These are phyloP conservation scores for Sebastes hubbsi DNA, from an alignment of 2,797 vertebrate genomes.

Conservation along the genomic window DNA sequence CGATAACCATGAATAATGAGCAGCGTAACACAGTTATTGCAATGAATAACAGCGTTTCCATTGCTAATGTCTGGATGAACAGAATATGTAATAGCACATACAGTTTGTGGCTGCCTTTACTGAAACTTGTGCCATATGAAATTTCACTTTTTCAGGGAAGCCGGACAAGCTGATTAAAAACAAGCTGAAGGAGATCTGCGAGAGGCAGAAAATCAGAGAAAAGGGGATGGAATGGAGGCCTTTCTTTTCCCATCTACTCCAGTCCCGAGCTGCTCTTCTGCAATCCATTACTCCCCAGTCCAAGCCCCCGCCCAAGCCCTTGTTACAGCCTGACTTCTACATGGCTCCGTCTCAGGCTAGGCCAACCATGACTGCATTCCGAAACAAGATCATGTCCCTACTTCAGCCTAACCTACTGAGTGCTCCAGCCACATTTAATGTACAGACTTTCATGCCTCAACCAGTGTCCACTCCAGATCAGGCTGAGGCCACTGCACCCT, in stretches of 20 bases:
- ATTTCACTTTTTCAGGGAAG: constrained; percentile 53
- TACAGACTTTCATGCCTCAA: neutral
- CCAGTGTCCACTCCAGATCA: neutral
- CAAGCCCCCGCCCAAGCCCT: fast-evolving
- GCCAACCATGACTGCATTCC: neutral
- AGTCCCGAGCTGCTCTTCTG: constrained; percentile 42
- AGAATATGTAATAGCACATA: neutral
- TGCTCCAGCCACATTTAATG: neutral
- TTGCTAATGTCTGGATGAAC: neutral
- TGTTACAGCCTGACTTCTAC: fast-evolving
- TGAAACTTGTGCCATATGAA: neutral
- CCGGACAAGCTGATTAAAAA: constrained; percentile 26
- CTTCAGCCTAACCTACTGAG: neutral
- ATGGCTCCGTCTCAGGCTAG: fast-evolving
- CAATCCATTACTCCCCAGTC: neutral
- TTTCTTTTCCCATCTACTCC: constrained; percentile 51
- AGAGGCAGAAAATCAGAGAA: constrained; percentile 48
- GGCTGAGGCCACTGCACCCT: neutral
- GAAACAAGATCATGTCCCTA: neutral
- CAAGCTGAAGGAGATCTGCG: constrained; percentile 50
- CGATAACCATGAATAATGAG: neutral
- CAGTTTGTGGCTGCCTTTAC: neutral
- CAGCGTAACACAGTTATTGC: neutral
- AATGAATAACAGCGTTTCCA: neutral
- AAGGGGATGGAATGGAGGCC: constrained; percentile 18